These are phyloP conservation scores for Desmophyllum pertusum DNA, from an alignment of 92 coral and sea anemone species.

Conservation along the genomic window DNA sequence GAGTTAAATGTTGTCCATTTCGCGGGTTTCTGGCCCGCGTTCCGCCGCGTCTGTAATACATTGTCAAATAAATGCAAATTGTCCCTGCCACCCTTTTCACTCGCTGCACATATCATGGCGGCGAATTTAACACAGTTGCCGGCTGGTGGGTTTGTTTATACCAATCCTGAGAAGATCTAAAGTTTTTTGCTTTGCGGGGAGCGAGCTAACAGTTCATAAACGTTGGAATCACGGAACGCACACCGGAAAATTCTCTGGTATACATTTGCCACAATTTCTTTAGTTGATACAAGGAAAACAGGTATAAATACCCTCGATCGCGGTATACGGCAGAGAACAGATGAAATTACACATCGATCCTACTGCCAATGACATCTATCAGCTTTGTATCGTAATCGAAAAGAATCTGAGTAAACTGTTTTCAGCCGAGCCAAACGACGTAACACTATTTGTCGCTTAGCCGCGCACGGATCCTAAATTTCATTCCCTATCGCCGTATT, in stretches of 20 bases:
- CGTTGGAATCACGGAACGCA: constrained; percentile 39
- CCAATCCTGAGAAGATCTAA: constrained; percentile 15
- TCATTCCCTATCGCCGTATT: constrained; percentile 13
- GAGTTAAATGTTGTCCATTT: constrained; percentile 14
- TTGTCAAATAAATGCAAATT: constrained; percentile 42
- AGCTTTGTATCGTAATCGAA: constrained; percentile 11
- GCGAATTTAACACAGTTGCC: constrained; percentile 33
- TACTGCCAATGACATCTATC: constrained; percentile 16
- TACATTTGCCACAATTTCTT: constrained; percentile 17
- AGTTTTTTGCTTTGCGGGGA: constrained; percentile 18
- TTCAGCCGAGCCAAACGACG: constrained; percentile 15
- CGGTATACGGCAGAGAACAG: not conserved
- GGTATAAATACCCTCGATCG: constrained; percentile 4
- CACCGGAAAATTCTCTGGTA: constrained; percentile 47
- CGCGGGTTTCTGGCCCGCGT: not conserved
- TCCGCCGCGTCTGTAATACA: constrained; percentile 13
- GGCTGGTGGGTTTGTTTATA: constrained; percentile 37
- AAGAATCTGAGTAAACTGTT: constrained; percentile 36
- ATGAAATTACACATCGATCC: constrained; percentile 28
- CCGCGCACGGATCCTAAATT: constrained; percentile 17
- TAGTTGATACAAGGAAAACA: constrained; percentile 3
- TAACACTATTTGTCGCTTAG: constrained; percentile 10
- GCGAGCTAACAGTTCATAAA: constrained; percentile 13
- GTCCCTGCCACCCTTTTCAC: constrained; percentile 6
- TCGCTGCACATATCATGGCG: constrained; percentile 20